These are phyloP conservation scores for Hyles euphorbiae DNA, from an alignment of 1,140 invertebrate genomes.

Conservation along the genomic window DNA sequence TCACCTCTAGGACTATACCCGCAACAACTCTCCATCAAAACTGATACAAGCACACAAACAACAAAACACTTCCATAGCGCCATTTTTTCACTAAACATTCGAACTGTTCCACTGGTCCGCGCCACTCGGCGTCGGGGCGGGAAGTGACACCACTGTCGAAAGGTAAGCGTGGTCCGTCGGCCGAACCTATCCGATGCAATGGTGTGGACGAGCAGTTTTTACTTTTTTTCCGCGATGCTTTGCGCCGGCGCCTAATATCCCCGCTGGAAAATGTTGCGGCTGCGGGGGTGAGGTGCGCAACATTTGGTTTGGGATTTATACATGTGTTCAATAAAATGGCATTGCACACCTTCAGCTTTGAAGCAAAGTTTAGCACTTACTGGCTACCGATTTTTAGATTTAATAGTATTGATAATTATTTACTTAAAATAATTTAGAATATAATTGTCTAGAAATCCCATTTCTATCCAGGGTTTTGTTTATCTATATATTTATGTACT, in stretches of 20 bases:
- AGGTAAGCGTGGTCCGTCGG: conserved; percentile 38
- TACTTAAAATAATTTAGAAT: too few species aligned
- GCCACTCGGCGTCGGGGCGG: conserved; percentile 43
- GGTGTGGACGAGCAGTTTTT: conserved; percentile 59
- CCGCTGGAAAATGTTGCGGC: conserved; percentile 56
- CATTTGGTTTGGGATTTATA: conserved; percentile 26
- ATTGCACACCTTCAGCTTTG: too few species aligned
- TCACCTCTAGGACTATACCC: too few species aligned
- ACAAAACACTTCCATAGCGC: conserved; percentile 5
- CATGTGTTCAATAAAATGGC: not conserved
- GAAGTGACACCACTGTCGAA: conserved; percentile 38
- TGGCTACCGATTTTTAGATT: too few species aligned
- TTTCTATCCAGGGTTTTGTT: too few species aligned
- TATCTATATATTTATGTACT: too few species aligned
- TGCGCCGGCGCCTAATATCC: conserved; percentile 52
- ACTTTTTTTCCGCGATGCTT: conserved; percentile 53
- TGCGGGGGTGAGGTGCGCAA: conserved; percentile 29
- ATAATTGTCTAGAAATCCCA: too few species aligned
- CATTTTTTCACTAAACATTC: conserved; percentile 12
- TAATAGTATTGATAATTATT: too few species aligned
- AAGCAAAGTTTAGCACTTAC: too few species aligned
- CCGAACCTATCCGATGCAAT: conserved; percentile 25
- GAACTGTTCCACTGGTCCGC: conserved; percentile 27
- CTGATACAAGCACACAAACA: too few species aligned
- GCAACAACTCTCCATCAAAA: too few species aligned